These are phyloP conservation scores for Rattus norvegicus DNA, from an alignment of 2,113 vertebrate species.

Conservation along the genomic window DNA sequence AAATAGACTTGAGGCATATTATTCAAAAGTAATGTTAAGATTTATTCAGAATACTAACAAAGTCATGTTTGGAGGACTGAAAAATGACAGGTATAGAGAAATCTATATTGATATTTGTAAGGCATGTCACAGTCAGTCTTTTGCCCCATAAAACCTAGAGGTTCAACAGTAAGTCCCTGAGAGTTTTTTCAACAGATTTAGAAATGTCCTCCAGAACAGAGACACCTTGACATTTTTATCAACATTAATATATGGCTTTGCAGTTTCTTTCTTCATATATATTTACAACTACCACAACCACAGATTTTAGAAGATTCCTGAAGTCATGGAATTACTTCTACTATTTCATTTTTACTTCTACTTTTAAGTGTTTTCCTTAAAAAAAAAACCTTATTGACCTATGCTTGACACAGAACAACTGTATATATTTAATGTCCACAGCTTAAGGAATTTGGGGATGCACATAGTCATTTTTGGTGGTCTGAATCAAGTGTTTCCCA, in stretches of 20 bases:
- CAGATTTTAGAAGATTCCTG: background rate
- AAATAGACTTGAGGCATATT: background rate
- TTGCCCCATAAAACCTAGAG: background rate
- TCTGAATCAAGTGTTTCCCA: background rate
- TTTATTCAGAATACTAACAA: constrained; percentile 34
- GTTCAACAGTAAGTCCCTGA: background rate
- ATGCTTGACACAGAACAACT: background rate
- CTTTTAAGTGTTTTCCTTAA: background rate
- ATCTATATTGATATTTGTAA: background rate
- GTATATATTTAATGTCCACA: background rate
- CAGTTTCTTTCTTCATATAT: constrained; percentile 6
- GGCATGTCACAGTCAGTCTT: background rate
- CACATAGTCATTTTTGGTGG: background rate
- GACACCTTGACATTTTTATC: background rate
- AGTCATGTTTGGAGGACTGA: background rate
- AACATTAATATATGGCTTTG: constrained; percentile 1
- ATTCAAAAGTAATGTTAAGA: background rate
- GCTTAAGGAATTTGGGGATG: background rate
- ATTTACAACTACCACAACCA: background rate
- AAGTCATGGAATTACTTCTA: background rate
- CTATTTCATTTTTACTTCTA: background rate
- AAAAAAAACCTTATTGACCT: background rate
- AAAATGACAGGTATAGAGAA: background rate
- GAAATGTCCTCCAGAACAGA: background rate
- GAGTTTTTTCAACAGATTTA: constrained; percentile 30